Conservation (phyloP, 64 coral and sea anemone species). For the Cladopsammia gracilis region DNA sequence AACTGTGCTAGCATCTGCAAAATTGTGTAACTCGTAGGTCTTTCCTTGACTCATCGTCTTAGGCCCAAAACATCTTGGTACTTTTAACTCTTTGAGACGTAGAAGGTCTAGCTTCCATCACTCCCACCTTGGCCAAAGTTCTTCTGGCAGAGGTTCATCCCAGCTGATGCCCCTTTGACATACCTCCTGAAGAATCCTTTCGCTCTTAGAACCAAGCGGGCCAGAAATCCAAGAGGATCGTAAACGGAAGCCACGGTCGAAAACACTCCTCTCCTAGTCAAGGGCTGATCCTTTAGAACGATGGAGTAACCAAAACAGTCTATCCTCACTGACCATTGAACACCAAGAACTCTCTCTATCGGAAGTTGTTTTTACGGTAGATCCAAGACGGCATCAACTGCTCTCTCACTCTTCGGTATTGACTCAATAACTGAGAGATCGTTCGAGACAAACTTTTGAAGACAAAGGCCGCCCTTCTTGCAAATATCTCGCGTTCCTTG, state of each 20-base stretch:
- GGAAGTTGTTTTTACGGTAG: background rate
- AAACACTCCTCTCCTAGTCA: constrained; percentile 20
- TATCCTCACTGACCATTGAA: background rate
- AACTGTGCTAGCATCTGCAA: background rate
- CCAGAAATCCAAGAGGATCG: constrained; percentile 35
- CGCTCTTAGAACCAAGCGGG: background rate
- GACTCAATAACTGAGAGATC: background rate
- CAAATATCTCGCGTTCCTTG: background rate
- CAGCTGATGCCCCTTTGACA: background rate
- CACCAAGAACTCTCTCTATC: background rate
- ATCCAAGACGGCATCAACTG: background rate
- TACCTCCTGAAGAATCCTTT: constrained; percentile 25
- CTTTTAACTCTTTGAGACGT: background rate
- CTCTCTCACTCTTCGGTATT: constrained; percentile 15
- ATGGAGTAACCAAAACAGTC: constrained; percentile 9
- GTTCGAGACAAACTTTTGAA: constrained; percentile 41
- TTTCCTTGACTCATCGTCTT: background rate
- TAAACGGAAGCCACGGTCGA: background rate
- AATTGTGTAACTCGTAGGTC: background rate
- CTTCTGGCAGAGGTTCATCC: background rate
- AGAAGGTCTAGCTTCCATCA: background rate
- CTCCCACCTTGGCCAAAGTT: constrained; percentile 17
- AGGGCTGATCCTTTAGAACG: constrained; percentile 4
- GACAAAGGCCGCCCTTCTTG: background rate
- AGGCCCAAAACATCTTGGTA: background rate